These are phyloP conservation scores for Diuraphis noxia DNA, from an alignment of 1,140 invertebrate genomes.

Conservation along the genomic window DNA sequence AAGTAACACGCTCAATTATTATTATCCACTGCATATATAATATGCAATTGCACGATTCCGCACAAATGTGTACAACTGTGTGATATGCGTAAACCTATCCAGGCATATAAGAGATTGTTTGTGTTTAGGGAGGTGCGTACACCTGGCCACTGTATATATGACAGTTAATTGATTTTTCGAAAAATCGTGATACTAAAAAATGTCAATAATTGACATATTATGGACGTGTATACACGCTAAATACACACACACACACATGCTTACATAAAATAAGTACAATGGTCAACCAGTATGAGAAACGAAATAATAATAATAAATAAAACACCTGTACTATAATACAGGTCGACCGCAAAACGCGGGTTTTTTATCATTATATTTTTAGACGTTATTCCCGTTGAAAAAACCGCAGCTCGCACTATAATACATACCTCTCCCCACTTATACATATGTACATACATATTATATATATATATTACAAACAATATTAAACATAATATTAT, in stretches of 20 bases:
- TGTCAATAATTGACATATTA: neutral
- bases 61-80: too few species aligned
- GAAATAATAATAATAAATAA: neutral
- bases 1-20: neutral
- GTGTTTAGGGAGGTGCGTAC: neutral
- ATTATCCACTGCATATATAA: neutral
- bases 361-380: neutral
- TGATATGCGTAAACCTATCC: neutral
- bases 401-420: conserved; percentile 16
- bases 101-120: neutral
- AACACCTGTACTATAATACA: neutral
- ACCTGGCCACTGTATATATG: neutral
- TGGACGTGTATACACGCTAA: neutral
- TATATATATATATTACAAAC: too few species aligned
- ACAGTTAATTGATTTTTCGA: neutral
- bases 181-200: neutral
- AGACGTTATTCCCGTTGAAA: neutral
- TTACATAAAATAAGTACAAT: neutral
- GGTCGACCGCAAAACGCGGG: conserved; percentile 19
- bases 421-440: neutral
- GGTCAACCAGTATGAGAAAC: neutral
- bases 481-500: too few species aligned
- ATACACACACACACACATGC: too few species aligned
- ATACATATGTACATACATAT: neutral
- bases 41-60: too few species aligned